Base-by-base conservation (phyloP, 2,113 vertebrate species). In the Bettongia penicillata region DNA sequence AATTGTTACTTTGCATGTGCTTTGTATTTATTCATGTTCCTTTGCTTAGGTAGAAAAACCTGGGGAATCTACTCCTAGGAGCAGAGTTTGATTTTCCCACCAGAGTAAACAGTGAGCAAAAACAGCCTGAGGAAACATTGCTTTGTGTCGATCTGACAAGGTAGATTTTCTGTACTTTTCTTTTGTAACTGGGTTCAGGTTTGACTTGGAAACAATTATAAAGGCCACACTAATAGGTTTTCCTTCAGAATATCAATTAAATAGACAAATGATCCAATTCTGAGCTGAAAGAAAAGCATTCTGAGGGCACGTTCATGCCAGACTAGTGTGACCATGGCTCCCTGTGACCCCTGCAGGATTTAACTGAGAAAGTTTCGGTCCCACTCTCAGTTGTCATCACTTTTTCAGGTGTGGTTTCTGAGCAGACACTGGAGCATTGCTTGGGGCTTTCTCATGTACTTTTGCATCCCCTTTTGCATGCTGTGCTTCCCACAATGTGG, bases 141-240 rank as follows among this genome's bases (percentile, higher is more conserved):
- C 92, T 97, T 97, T 92, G 68, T 93, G 91, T 93, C 91, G 95
- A 49, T 95, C 96, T 97, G 94, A 96, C 37, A 93, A 98, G 98
- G 98, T 98, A 98, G 26, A 97, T 97, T 25, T 25, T 96, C 90
- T 91, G 91, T 43, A 23, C 95, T 96, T 93, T 96, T 61, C 53
- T 94, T 0, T 4, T 2, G 90, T 77, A 52, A 92, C 10, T 19
- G 95, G 94, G n/a, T 26, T 93, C 93, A 89, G 51, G 16, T 6
- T 48, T 25, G 6, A 61, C 43, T 47, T 52, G 11, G 43, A 94
- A 77, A 51, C 19, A n/a, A 11, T 1, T 24, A 16, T 93, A 95
- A 90, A 90, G 61, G 7, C 19, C 6, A 84, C 19, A 84, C 68
- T 48, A 48, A 84, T 43, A 84, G 37, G 14, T n/a, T 77, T 77